Base-by-base conservation (phyloP, 2,888 invertebrate genomes). In the Carpatolechia fugitivella region DNA sequence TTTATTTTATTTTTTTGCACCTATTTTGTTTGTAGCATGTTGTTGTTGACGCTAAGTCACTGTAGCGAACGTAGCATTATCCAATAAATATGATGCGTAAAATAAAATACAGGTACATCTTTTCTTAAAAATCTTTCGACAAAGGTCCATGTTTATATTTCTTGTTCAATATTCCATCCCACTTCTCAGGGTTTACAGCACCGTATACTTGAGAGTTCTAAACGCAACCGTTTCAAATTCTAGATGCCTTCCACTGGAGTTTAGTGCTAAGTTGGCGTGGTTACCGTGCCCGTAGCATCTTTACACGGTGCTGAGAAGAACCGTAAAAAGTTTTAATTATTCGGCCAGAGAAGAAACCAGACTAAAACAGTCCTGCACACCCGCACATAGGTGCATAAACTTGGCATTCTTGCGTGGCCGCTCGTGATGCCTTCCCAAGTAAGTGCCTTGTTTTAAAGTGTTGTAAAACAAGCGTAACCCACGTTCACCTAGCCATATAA, bases 271-370 rank as follows among this genome's bases (percentile, higher is more conserved):
- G 66, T 72, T 41, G 33, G 47, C 16, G 52, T 30, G 31, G 52
- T 41, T 52, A 47, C 72, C 30, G 18, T 41, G 40, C 40, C 40
- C 50, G 31, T 81, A 67, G 69, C 66, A 71, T 71, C 78, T 84
- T 85, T 82, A 85, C 85, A 85, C 83, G 74, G 78, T 82, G 82
- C 82, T 80, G 76, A 79, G 76, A 76, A 74, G 76, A 75, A 80
- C 81, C 82, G 79, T 82, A 82, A 83, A 81, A 74, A 78, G 76
- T 80, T 82, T 84, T 85, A 84, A 84, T 82, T 84, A 83, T 81
- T 77, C 82, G 77, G 79, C 79, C 78, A 76, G 74, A 73, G 69
- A 77, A 76, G 72, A 79, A 77, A 78, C 78, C 80, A 75, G 74
- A 79, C 74, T 76, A 79, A 77, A 78, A 78, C 80, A 75, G 74